Evolutionary conservation across 2,113 vertebrate genomes (phyloP).

Genomic region (Rattus rattus): DNA sequence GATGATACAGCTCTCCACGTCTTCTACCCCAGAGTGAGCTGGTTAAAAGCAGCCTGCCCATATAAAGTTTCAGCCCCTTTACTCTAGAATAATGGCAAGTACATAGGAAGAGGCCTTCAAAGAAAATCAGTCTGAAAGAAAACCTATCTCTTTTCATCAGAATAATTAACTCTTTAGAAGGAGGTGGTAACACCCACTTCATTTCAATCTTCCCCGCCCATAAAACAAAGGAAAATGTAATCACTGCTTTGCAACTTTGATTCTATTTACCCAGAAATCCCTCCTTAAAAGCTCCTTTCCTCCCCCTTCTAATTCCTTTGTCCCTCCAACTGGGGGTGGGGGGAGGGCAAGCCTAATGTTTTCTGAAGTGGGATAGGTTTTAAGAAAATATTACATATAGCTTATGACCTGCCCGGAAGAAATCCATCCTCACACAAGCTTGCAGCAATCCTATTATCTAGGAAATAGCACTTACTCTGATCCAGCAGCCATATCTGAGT

Average conservation of each 20-base stretch:
- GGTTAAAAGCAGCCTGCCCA: slow-evolving; percentile 64
- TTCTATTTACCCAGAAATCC: slow-evolving; percentile 51
- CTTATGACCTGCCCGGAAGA: slow-evolving; percentile 58
- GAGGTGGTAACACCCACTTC: slow-evolving; percentile 73
- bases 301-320: slow-evolving; percentile 36
- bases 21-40: slow-evolving; percentile 73
- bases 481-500: slow-evolving; percentile 99
- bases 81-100: slow-evolving; percentile 66
- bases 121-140: slow-evolving; percentile 79
- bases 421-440: slow-evolving; percentile 54
- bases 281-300: slow-evolving; percentile 44
- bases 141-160: slow-evolving; percentile 49
- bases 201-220: slow-evolving; percentile 60
- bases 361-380: slow-evolving; percentile 55
- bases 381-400: slow-evolving; percentile 60
- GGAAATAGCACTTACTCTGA: slow-evolving; percentile 95
- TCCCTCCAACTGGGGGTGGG: slow-evolving; percentile 3
- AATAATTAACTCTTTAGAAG: slow-evolving; percentile 70
- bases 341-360: slow-evolving; percentile 53
- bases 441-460: slow-evolving; percentile 28
- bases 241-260: slow-evolving; percentile 62
- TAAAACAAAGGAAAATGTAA: slow-evolving; percentile 73
- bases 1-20: slow-evolving; percentile 59
- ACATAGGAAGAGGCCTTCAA: slow-evolving; percentile 83
- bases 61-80: slow-evolving; percentile 71